Evolutionary conservation across 2,113 vertebrate genomes (phyloP).

Genomic region (Gopherus evgoodei): DNA sequence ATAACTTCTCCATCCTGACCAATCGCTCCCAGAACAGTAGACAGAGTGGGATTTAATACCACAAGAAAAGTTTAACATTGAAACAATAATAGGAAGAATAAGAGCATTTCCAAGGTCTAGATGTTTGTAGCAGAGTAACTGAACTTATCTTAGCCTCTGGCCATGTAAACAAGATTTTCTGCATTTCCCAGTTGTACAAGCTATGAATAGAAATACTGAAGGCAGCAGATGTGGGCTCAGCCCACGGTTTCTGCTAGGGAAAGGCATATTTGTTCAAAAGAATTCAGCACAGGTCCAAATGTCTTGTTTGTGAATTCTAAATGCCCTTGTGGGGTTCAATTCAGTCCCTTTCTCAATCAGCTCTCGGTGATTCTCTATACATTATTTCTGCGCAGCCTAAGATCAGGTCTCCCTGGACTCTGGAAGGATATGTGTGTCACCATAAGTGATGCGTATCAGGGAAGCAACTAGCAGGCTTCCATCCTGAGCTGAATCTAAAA

Average conservation of each 20-base stretch:
- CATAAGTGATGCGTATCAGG: not conserved
- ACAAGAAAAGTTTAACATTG: not conserved
- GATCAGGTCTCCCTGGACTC: not conserved
- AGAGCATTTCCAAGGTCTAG: not conserved
- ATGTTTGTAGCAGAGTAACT: not conserved
- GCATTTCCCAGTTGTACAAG: not conserved
- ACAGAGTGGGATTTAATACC: not conserved
- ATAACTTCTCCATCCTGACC: not conserved
- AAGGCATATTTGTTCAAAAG: not conserved
- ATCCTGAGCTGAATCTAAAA: conserved; percentile 5
- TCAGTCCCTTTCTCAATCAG: not conserved
- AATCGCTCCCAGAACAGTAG: not conserved
- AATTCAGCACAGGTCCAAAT: not conserved
- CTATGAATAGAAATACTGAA: not conserved
- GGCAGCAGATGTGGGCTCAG: fast-evolving
- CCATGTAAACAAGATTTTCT: not conserved
- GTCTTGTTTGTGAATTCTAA: not conserved
- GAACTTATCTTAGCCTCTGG: not conserved
- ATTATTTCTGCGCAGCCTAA: fast-evolving
- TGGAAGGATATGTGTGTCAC: not conserved
- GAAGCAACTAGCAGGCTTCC: fast-evolving
- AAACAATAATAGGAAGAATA: not conserved
- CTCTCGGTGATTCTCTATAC: not conserved
- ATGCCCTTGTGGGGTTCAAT: not conserved
- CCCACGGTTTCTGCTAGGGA: not conserved